Evolutionary conservation across 2,113 vertebrate species (phyloP).

Genomic region (Barnardius zonarius): DNA sequence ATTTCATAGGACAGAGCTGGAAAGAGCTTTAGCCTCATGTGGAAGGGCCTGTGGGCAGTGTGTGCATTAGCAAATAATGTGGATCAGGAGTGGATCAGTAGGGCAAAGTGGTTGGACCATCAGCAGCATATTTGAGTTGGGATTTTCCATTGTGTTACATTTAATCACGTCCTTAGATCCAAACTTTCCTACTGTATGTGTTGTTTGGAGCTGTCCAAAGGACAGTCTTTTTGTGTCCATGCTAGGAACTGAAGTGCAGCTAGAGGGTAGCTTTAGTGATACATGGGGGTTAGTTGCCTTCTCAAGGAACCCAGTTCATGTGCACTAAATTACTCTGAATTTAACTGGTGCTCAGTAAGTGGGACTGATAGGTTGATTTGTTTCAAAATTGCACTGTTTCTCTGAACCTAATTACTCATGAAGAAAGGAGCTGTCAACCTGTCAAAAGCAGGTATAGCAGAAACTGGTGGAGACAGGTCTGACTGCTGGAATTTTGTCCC

Average conservation of each 20-base stretch:
- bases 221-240: not conserved
- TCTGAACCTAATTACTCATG: not conserved
- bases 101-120: not conserved
- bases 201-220: not conserved
- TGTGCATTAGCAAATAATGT: not conserved
- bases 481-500: not conserved
- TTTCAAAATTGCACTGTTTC: not conserved
- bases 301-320: not conserved
- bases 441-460: not conserved
- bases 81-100: not conserved
- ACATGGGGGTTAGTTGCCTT: accelerated
- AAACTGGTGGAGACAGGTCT: not conserved
- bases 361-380: not conserved
- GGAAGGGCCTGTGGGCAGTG: not conserved
- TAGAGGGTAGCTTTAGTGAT: not conserved
- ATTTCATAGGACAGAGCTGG: not conserved
- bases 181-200: accelerated
- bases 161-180: not conserved
- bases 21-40: not conserved
- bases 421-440: not conserved
- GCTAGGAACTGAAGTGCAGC: not conserved
- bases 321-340: not conserved
- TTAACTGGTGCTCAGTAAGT: not conserved
- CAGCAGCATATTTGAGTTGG: not conserved
- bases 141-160: not conserved